Conservation (phyloP, 2,797 vertebrate species). For the Semaprochilodus insignis region DNA sequence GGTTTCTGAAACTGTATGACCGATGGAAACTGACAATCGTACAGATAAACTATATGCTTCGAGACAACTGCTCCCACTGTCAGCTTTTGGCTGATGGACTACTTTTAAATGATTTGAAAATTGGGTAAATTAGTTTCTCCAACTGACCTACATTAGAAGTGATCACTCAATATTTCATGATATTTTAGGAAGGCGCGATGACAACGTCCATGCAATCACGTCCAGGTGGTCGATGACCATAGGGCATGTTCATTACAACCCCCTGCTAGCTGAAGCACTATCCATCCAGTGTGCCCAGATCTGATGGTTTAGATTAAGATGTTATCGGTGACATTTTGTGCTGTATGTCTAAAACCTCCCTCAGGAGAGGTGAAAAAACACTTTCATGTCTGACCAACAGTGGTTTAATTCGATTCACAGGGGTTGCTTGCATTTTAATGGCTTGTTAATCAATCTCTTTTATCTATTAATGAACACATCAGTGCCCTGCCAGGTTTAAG, state of each 20-base stretch:
- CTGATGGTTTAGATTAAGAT: neutral
- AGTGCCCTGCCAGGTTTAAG: neutral
- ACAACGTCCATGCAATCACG: neutral
- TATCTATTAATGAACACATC: constrained; percentile 26
- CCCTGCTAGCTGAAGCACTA: neutral
- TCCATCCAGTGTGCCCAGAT: neutral
- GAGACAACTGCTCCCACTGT: too few species aligned
- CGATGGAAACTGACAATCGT: too few species aligned
- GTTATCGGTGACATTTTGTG: neutral
- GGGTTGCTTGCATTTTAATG: constrained; percentile 44
- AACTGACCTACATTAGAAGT: neutral
- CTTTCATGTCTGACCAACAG: constrained; percentile 3
- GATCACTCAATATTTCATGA: neutral
- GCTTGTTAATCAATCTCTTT: constrained; percentile 26
- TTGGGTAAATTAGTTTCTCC: neutral
- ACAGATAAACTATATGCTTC: too few species aligned
- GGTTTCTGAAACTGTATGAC: too few species aligned
- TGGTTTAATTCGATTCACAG: constrained; percentile 26
- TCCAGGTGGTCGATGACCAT: neutral
- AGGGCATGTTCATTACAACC: neutral
- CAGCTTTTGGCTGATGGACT: neutral
- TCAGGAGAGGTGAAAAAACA: neutral
- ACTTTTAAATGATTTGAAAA: neutral
- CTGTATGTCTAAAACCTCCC: neutral
- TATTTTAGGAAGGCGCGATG: neutral